These are phyloP conservation scores for Polydrusus cervinus DNA, from an alignment of 2,888 invertebrate species.

Conservation along the genomic window DNA sequence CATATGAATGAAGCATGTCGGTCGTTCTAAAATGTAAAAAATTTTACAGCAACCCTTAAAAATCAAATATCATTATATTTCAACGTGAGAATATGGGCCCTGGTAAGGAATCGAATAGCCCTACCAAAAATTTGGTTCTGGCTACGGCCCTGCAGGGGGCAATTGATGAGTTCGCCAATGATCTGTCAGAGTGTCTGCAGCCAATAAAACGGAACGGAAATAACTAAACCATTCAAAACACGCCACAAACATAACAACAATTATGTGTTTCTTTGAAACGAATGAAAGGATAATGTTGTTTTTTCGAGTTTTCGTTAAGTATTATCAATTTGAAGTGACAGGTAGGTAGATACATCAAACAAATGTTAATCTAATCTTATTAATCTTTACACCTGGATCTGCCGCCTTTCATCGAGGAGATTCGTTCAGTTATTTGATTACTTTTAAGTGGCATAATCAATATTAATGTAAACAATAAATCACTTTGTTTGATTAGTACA, in stretches of 20 bases:
- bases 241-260: not conserved
- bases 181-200: too few species aligned
- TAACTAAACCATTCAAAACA: not conserved
- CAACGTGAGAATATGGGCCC: too few species aligned
- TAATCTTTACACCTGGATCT: conserved; percentile 40
- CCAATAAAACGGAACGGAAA: not conserved
- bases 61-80: too few species aligned
- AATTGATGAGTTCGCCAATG: too few species aligned
- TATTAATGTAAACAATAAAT: conserved; percentile 34
- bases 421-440: conserved; percentile 29
- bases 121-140: too few species aligned
- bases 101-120: too few species aligned
- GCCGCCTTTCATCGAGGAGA: conserved; percentile 40
- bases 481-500: conserved; percentile 28
- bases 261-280: too few species aligned
- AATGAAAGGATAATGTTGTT: conserved; percentile 19
- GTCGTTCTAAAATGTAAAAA: too few species aligned
- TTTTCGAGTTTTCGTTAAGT: too few species aligned
- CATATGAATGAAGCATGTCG: too few species aligned
- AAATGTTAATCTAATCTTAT: conserved; percentile 34
- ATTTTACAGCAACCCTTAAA: too few species aligned
- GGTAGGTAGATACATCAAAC: conserved; percentile 42
- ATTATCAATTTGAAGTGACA: conserved; percentile 32
- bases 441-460: conserved; percentile 24
- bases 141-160: too few species aligned